These are phyloP conservation scores for Anguilla pacifica DNA, from an alignment of 2,797 vertebrate species.

Conservation along the genomic window DNA sequence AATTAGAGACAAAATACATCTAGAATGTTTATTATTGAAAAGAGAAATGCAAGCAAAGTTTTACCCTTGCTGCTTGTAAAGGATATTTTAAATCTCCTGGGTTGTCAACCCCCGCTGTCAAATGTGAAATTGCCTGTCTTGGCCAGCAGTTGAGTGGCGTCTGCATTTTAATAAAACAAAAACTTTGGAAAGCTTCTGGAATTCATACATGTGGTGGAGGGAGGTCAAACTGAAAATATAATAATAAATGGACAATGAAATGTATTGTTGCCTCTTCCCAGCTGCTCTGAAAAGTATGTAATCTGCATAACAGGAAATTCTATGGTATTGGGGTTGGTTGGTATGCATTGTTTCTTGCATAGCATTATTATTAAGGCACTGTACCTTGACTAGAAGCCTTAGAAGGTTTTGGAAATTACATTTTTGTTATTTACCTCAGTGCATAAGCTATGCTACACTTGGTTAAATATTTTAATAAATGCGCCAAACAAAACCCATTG, in stretches of 20 bases:
- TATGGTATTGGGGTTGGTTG: constrained; percentile 6
- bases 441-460: neutral
- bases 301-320: constrained; percentile 24
- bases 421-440: neutral
- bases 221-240: constrained; percentile 22
- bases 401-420: neutral
- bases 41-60: constrained; percentile 8
- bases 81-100: constrained; percentile 6
- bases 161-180: constrained; percentile 27
- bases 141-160: constrained; percentile 17
- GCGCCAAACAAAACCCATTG: neutral
- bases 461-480: neutral
- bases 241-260: constrained; percentile 40
- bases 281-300: constrained; percentile 21
- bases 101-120: constrained; percentile 24
- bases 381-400: neutral
- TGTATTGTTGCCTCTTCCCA: constrained; percentile 30
- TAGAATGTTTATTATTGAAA: constrained; percentile 27
- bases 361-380: neutral
- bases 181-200: constrained; percentile 19
- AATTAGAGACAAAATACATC: constrained; percentile 20
- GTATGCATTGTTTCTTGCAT: neutral
- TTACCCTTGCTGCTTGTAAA: neutral
- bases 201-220: constrained; percentile 13
- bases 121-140: constrained; percentile 22